These are phyloP conservation scores for Epirrhoe alternata DNA, from an alignment of 2,888 invertebrate genomes.

Conservation along the genomic window DNA sequence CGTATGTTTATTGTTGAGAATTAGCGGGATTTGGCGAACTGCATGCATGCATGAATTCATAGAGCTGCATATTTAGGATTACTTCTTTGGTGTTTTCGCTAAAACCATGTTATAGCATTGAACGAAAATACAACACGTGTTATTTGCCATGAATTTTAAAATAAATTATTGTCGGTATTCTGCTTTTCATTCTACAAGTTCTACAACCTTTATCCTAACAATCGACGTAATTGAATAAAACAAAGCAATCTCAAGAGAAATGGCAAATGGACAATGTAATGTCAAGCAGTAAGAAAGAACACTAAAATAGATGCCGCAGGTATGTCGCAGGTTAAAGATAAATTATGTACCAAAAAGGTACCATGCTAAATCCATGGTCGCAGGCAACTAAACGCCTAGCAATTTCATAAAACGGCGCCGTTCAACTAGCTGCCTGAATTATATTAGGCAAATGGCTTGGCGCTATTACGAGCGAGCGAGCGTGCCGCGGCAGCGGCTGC, in stretches of 20 bases:
- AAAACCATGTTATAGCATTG: conserved; percentile 50
- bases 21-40: background rate
- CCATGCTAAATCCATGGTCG: no score
- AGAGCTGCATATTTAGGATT: background rate
- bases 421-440: no score
- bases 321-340: no score
- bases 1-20: background rate
- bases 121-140: conserved; percentile 56
- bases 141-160: conserved; percentile 73
- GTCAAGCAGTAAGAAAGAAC: conserved; percentile 9
- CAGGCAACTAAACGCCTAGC: no score
- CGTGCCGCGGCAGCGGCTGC: no score
- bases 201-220: conserved; percentile 9
- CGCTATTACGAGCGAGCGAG: no score
- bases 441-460: no score
- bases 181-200: conserved; percentile 26
- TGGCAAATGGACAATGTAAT: conserved; percentile 2
- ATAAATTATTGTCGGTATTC: conserved; percentile 63
- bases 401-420: no score
- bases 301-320: no score
- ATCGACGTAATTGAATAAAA: conserved; percentile 32
- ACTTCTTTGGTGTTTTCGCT: background rate
- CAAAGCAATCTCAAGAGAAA: conserved; percentile 14
- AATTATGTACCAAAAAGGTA: no score
- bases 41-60: background rate